Conservation (phyloP, 2,113 vertebrate species). For the Mellivora capensis region DNA sequence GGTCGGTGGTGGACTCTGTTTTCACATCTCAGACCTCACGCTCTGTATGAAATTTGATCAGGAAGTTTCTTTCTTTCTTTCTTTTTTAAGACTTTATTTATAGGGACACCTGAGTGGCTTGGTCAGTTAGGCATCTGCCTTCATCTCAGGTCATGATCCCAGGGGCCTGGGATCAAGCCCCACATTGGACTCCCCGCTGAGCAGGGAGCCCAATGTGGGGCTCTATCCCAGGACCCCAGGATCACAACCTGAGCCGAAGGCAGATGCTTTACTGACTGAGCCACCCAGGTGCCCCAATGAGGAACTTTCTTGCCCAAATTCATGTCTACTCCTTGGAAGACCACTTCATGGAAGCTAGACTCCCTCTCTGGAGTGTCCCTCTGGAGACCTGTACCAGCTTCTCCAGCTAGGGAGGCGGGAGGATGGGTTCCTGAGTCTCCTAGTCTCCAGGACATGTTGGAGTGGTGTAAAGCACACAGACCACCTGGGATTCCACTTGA, state of each 20-base stretch:
- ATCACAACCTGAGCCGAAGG: no score
- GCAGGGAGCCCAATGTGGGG: no score
- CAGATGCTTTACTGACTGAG: no score
- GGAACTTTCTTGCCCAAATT: not conserved
- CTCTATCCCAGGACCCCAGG: no score
- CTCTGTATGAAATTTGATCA: not conserved
- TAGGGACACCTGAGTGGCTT: no score
- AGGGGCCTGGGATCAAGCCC: no score
- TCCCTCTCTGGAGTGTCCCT: not conserved
- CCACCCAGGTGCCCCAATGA: not conserved
- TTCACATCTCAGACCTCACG: not conserved
- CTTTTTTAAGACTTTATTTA: no score
- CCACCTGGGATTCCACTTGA: no score
- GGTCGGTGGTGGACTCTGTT: not conserved
- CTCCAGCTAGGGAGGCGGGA: no score
- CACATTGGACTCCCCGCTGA: no score
- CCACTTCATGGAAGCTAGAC: not conserved
- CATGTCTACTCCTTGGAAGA: not conserved
- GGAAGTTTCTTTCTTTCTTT: not conserved
- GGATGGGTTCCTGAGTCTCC: not conserved
- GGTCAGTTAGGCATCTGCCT: no score
- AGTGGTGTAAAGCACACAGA: not conserved
- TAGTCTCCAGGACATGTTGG: not conserved
- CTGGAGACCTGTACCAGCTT: not conserved
- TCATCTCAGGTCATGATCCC: no score